Evolutionary conservation across 2,888 invertebrate species (phyloP), one percentile per base, ranked within the genome.

Genomic region (Hedya salicella): DNA sequence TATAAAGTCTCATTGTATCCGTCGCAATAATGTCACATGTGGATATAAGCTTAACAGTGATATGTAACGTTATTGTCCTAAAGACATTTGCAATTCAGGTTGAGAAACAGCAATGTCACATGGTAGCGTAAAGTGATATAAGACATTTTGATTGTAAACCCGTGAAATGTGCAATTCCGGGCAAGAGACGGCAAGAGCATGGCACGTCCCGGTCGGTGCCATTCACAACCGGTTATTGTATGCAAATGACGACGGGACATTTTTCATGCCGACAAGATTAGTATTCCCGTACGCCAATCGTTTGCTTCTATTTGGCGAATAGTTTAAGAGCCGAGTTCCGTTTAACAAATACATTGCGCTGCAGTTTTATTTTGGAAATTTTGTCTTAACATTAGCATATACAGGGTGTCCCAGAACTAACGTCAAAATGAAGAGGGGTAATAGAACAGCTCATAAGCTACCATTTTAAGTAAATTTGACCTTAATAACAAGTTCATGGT

Each of bases 181-280:
- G 60, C 71, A 69, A 62, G 74, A 72, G 76, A 71, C 67, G 73
- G 72, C 73, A 75, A 71, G 69, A 74, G 73, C 77, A 72, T 68
- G 76, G 72, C 79, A 80, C 83, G 82, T 83, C 74, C 78, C 75
- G 69, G 71, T 71, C 73, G 25, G 68, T 68, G 78, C 79, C 78
- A 77, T 82, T 82, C 83, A 79, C 82, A 83, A 81, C 84, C 84
- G 87, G 85, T 86, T 85, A 90, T 89, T 91, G 88, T 90, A 89
- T 90, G 90, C 86, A 87, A 91, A 90, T 86, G 77, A 82, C 71
- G 79, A 68, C 75, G 76, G 80, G 82, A 81, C 76, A 83, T 83
- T 87, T 88, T 86, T 82, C 82, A 79, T 78, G 75, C 77, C 74
- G 65, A 65, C 71, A 69, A 71, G 76, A 77, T 76, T 77, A 76